Conservation (phyloP, 2,888 invertebrate genomes). For the Phortica okadai region DNA sequence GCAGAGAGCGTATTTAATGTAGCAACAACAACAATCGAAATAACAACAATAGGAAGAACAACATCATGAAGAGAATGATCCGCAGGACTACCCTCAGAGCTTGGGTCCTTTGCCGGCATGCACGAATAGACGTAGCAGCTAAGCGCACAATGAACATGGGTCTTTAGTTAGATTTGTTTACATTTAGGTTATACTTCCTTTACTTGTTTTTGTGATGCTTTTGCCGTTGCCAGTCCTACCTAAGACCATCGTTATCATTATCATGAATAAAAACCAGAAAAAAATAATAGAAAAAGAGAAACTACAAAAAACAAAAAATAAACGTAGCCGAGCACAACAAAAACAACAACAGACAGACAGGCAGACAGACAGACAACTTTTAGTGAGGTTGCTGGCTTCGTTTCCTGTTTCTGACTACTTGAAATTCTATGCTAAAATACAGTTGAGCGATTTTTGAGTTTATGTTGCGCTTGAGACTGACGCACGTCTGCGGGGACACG, state of each 20-base stretch:
- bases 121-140: slow-evolving; percentile 11
- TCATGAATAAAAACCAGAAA: not conserved
- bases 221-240: slow-evolving; percentile 30
- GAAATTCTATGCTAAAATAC: slow-evolving; percentile 65
- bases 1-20: slow-evolving; percentile 9
- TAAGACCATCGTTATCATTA: slow-evolving; percentile 2
- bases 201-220: slow-evolving; percentile 28
- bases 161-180: slow-evolving; percentile 57
- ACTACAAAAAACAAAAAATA: not conserved
- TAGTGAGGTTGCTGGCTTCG: not conserved
- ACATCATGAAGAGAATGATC: not conserved
- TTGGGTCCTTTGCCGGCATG: slow-evolving; percentile 1
- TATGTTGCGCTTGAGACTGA: slow-evolving; percentile 28
- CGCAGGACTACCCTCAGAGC: not conserved
- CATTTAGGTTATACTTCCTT: slow-evolving; percentile 41
- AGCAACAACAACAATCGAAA: slow-evolving; percentile 22
- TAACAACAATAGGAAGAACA: slow-evolving; percentile 12
- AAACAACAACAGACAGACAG: not conserved
- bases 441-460: slow-evolving; percentile 63
- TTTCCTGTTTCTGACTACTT: slow-evolving; percentile 36
- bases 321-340: too few relatives aligned
- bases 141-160: slow-evolving; percentile 44
- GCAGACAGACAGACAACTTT: not conserved
- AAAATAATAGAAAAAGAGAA: not conserved
- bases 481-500: not conserved